Evolutionary conservation across 2,797 vertebrate species (phyloP).

Genomic region (Tinamus major): DNA sequence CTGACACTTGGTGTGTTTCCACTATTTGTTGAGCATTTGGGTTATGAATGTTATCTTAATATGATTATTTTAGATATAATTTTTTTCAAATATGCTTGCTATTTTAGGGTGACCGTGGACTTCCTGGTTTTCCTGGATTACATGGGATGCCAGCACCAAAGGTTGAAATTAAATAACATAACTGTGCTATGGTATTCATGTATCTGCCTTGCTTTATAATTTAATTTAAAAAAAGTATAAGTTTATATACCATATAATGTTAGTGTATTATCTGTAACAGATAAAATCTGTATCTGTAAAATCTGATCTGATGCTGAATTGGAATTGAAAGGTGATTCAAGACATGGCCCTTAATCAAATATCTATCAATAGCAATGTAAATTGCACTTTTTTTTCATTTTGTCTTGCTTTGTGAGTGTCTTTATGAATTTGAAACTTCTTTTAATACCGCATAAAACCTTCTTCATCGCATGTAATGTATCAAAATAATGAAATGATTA

Average conservation of each 20-base stretch:
- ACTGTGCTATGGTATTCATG: background rate
- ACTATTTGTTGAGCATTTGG: background rate
- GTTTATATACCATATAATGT: background rate
- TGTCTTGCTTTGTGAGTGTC: background rate
- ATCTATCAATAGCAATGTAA: background rate
- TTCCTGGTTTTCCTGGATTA: conserved; percentile 88
- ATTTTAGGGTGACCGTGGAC: conserved; percentile 89
- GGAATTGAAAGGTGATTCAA: background rate
- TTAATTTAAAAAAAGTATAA: background rate
- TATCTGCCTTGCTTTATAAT: background rate
- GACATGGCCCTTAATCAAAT: background rate
- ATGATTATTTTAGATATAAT: background rate
- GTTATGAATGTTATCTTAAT: background rate
- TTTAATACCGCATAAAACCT: background rate
- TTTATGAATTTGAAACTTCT: background rate
- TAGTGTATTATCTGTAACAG: background rate
- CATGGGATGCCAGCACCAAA: conserved; percentile 90
- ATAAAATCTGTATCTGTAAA: background rate
- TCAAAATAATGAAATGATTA: background rate
- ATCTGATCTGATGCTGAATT: background rate
- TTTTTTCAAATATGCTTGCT: conserved; percentile 44
- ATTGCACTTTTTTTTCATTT: background rate
- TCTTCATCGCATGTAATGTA: background rate
- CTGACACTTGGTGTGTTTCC: background rate
- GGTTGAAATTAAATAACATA: conserved; percentile 77